Base-by-base conservation (phyloP, 92 coral and sea anemone species). In the Zoanthus sansibaricus region DNA sequence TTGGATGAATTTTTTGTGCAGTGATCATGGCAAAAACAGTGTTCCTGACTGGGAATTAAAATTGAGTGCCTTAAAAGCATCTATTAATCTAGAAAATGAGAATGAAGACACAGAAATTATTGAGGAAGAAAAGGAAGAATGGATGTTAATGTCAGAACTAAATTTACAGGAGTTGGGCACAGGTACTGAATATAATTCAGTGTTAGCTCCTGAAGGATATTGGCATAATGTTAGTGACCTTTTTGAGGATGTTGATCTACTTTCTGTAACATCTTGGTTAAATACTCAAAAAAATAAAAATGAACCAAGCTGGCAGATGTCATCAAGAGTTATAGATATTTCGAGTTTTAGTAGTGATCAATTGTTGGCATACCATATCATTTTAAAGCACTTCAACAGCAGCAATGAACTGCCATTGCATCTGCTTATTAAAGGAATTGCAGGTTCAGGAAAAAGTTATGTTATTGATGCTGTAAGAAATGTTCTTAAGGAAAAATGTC, bases 141-240 rank as follows among this genome's bases (percentile, higher is more conserved):
- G 86, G 86, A 71, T 71, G 75, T 77, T 76, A 10, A 59, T 76
- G 77, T 87, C 86, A 76, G 90, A 77, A 87, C 76, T 76, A 45
- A 76, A 77, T 76, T 58, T 76, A 8, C 85, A 77, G 77, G 77
- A 87, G 55, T 78, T 76, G 55, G 89, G 89, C 56, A 77, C 84
- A 54, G 20, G 54, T 87, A 77, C 58, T 87, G 90, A 87, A 61
- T 20, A 67, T 21, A 87, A 48, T 77, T 87, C 90, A 77, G 85
- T 77, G 52, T 71, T 87, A 87, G 91, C 91, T 49, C 80, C 91
- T 9, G 91, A 88, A 77, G 89, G 89, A 76, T 75, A 75, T 47
- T 75, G 79, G 79, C 79, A 75, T 21, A 18, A 75, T 75, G 33
- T n/a, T 52, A 75, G 64, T 77, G 44, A 76, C 54, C 25, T 37